Conservation (phyloP, 2,888 invertebrate species). For the Caenorhabditis sp. region DNA sequence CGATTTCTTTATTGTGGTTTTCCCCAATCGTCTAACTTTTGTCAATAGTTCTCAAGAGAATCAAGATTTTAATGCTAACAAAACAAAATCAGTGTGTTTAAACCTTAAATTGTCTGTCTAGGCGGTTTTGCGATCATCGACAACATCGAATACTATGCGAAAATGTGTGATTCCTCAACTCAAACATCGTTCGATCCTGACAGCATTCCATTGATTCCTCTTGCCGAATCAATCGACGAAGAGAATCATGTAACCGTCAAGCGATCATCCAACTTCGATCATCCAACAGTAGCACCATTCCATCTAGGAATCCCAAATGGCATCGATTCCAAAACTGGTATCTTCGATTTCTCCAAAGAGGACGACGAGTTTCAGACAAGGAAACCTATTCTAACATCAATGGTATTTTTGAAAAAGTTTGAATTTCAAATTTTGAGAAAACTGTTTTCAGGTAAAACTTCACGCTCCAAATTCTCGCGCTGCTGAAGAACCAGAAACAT, state of each 20-base stretch:
- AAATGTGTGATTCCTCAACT: constrained; percentile 51
- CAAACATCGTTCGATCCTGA: constrained; percentile 15
- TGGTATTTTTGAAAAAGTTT: no score
- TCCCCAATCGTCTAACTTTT: no score
- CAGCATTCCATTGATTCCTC: constrained; percentile 22
- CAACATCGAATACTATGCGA: constrained; percentile 66
- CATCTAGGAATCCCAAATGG: constrained; percentile 23
- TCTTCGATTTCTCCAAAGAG: constrained; percentile 14
- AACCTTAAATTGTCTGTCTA: background rate
- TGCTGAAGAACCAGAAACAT: background rate
- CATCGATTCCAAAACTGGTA: constrained; percentile 9
- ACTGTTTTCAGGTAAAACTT: no score
- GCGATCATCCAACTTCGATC: constrained; percentile 5
- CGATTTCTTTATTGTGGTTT: no score
- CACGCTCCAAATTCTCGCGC: background rate
- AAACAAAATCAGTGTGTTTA: no score
- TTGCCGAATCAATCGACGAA: constrained; percentile 28
- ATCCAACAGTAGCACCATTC: constrained; percentile 2
- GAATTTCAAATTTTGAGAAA: no score
- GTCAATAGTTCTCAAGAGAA: no score
- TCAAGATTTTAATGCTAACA: no score
- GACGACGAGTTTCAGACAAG: background rate
- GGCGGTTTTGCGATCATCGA: constrained; percentile 70
- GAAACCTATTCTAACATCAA: background rate
- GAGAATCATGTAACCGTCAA: constrained; percentile 30